Base-by-base conservation (phyloP, 2,888 invertebrate species). In the Diarsia brunnea region DNA sequence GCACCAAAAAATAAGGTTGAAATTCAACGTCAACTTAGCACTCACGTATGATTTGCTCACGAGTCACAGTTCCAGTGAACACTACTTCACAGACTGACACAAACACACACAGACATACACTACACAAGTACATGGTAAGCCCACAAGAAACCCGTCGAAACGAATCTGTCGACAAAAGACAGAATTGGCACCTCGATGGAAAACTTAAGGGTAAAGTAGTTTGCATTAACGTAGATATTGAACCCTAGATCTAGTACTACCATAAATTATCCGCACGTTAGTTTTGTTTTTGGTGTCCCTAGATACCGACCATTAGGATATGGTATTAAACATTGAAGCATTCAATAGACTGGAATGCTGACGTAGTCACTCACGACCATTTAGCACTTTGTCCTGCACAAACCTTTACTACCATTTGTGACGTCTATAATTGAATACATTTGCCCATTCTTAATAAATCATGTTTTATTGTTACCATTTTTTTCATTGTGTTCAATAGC, bases 341-440 rank as follows among this genome's bases (percentile, higher is more conserved):
- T 95, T 96, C 95, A 90, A 89, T 91, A 82, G 94, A 96, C 95
- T 90, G 71, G 93, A 95, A 94, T 94, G 95, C 94, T 93, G 88
- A 87, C 85, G 89, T 91, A 91, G 88, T 94, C 90, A 91, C 89
- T 90, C 88, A 89, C 81, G 73, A 88, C 84, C 88, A 89, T 88
- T 85, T 87, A 90, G 80, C 82, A 84, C 80, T 88, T 84, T 88
- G 69, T 81, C 85, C 85, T 85, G 87, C 88, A 89, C 87, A 86
- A 73, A 89, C 88, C 89, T 80, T 60, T 69, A 82, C 90, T 82
- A 88, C 90, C 91, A 92, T 92, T 93, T 94, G 94, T 95, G 93
- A 91, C 82, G 94, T 95, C 88, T 90, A 85, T 92, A 91, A 91
- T 92, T 89, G 81, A 89, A 89, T 82, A 90, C 89, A 89, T 89